Evolutionary conservation across 2,113 vertebrate species (phyloP).

Genomic region (Mystacornis crossleyi): DNA sequence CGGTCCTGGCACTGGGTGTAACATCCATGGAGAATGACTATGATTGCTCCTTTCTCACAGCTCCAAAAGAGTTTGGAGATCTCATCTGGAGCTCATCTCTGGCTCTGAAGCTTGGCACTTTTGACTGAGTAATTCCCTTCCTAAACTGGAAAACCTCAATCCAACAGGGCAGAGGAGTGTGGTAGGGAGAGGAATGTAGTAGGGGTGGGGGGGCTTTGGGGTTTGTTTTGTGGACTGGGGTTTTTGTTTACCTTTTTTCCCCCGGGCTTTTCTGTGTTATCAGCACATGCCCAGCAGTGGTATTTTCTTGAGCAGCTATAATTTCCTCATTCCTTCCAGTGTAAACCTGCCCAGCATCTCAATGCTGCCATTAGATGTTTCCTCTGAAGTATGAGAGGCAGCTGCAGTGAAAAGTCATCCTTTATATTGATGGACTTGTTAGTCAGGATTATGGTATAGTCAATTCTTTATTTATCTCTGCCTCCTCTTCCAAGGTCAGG

Average conservation of each 20-base stretch:
- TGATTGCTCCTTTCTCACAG: neutral
- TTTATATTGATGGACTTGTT: neutral
- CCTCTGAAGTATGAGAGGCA: neutral
- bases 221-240: neutral
- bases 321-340: neutral
- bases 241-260: fast-evolving
- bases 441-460: neutral
- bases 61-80: neutral
- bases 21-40: neutral
- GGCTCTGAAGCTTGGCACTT: neutral
- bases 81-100: neutral
- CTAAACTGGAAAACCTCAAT: neutral
- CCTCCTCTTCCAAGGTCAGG: neutral
- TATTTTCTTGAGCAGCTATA: neutral
- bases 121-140: neutral
- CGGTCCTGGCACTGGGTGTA: neutral
- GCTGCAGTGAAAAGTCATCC: neutral
- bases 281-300: neutral
- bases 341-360: neutral
- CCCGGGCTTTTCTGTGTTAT: neutral
- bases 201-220: neutral
- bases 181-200: neutral
- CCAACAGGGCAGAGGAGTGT: neutral
- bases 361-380: neutral
- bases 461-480: neutral